Evolutionary conservation across 2,797 vertebrate genomes (phyloP), one percentile per base, ranked within the genome.

Genomic region (Eurystomus glaucurus): DNA sequence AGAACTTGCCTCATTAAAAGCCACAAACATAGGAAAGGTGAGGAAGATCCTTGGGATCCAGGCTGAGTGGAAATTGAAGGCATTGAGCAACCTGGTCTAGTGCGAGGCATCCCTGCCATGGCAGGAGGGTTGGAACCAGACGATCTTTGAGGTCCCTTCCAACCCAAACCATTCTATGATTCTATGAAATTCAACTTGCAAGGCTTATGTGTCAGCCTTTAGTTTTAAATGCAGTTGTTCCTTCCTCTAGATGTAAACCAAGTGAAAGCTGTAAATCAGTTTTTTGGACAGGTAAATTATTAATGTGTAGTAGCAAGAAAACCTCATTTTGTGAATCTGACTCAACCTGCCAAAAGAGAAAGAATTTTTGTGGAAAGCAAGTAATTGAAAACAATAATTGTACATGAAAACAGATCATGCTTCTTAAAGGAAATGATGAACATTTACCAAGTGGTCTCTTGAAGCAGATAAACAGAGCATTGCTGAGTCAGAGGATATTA

Each of bases 381-480:
- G 62, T 25, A 88, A 82, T 88, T 88, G 46, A 88, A 93, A 92
- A 87, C 5, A 1, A 21, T 58, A 58, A 84, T 74, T 64, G 62
- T 28, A 88, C 33, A 45, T 48, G 22, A 85, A 94, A 92, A 66
- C 28, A 90, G 35, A 33, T 82, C 55, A 84, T 94, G 37, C 35
- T 93, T 95, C 77, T 90, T 35, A 64, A 93, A 91, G 86, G 35
- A 87, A 82, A 93, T 92, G 62, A 81, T 62, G 94, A 94, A 96
- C 77, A 85, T 92, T 94, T 92, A 94, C 70, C 54, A 90, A 95
- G 90, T 90, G 79, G 76, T 33, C 72, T 93, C 90, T 93, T 82
- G 69, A 93, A 94, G 66, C 35, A 88, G 28, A 84, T 54, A 88
- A 95, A 84, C 65, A 92, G 58, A 90, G 78, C 0, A 0, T 75